Evolutionary conservation across 2,888 invertebrate genomes (phyloP).

Genomic region (Cantharis lateralis): DNA sequence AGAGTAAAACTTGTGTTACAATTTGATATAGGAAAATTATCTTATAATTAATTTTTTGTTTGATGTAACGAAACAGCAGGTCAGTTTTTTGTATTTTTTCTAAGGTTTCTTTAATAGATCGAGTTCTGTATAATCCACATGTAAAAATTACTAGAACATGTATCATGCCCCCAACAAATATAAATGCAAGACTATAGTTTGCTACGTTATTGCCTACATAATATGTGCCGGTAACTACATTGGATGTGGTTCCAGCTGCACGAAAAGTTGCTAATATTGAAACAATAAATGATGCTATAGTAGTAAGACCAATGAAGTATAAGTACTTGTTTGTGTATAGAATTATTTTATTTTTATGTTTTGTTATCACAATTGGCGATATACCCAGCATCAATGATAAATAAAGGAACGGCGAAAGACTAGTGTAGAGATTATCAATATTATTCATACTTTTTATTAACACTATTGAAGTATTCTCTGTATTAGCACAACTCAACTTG

Average conservation of each 20-base stretch:
- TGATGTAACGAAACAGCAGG: background rate
- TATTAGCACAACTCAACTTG: background rate
- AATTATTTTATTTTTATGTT: background rate
- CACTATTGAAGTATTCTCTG: background rate
- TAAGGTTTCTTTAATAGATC: conserved; percentile 11
- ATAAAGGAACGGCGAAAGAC: background rate
- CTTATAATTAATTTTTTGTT: conserved; percentile 10
- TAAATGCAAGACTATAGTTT: conserved; percentile 14
- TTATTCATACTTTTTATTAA: background rate
- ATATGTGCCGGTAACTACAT: conserved; percentile 13
- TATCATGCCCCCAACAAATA: conserved; percentile 6
- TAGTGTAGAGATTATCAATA: background rate
- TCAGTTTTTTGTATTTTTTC: conserved; percentile 9
- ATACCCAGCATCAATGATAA: conserved; percentile 6
- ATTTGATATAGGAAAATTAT: conserved; percentile 15
- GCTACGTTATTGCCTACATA: conserved; percentile 15
- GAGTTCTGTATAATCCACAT: conserved; percentile 6
- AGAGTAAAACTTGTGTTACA: background rate
- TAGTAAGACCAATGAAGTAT: conserved; percentile 3
- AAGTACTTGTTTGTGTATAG: conserved; percentile 14
- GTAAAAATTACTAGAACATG: conserved; percentile 7
- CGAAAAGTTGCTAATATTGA: conserved; percentile 2
- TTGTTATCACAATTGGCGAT: conserved; percentile 11
- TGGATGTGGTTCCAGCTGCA: background rate
- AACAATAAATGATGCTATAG: background rate